phyloP scores from a whole-genome alignment of 2,113 vertebrate genomes.

The Dasyurus viverrinus region DNA sequence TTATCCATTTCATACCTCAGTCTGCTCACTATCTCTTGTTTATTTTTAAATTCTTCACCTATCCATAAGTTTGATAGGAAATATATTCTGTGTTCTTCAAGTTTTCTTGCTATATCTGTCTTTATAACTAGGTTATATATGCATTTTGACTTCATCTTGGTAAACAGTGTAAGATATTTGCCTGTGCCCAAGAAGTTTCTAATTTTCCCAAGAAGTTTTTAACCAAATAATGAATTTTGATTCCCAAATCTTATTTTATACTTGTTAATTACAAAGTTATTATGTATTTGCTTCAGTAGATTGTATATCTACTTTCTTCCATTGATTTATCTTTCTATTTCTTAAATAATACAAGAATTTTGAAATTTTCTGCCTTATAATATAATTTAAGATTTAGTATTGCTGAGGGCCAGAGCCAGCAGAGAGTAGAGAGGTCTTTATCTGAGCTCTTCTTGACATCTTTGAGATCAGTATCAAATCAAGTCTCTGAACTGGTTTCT shows the following conservation, averaged over 20 bases:
- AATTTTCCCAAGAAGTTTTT: not conserved
- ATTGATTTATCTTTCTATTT: not conserved
- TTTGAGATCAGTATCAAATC: too few relatives aligned
- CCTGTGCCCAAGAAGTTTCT: not conserved
- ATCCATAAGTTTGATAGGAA: not conserved
- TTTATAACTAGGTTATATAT: not conserved
- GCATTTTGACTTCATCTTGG: not conserved
- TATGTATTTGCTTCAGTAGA: not conserved
- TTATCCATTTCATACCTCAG: not conserved
- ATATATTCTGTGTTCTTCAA: not conserved
- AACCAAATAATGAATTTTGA: not conserved
- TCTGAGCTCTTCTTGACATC: too few relatives aligned
- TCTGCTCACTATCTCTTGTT: not conserved
- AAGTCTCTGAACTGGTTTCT: too few relatives aligned
- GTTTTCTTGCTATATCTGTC: not conserved
- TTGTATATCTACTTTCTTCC: not conserved
- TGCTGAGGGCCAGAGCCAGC: too few relatives aligned
- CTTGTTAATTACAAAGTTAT: not conserved
- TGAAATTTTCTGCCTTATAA: not conserved
- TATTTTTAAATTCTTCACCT: not conserved
- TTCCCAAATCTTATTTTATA: not conserved
- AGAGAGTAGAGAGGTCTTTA: too few relatives aligned
- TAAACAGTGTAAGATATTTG: not conserved
- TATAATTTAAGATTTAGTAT: not conserved
- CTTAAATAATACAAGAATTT: not conserved